Evolutionary conservation across 2,797 vertebrate genomes (phyloP).

Genomic region (Propithecus perrieri): DNA sequence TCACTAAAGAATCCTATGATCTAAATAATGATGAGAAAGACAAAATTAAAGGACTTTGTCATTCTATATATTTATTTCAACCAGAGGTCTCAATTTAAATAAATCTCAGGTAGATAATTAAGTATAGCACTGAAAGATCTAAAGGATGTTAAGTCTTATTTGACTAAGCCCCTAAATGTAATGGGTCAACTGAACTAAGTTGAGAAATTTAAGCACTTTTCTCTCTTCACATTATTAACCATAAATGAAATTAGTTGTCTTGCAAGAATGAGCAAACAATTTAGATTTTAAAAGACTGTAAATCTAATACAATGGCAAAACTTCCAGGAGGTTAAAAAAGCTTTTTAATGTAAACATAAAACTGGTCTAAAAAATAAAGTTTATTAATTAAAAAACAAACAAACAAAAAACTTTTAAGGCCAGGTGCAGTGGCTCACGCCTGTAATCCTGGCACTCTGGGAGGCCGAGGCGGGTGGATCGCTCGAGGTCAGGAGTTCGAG

Average conservation of each 20-base stretch:
- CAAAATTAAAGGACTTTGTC: slow-evolving; percentile 21
- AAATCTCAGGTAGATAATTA: background rate
- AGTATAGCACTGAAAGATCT: background rate
- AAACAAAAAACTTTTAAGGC: background rate
- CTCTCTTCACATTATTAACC: slow-evolving; percentile 35
- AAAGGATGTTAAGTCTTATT: background rate
- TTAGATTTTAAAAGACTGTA: slow-evolving; percentile 32
- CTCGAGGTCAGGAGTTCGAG: too few relatives aligned
- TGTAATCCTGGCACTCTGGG: too few relatives aligned
- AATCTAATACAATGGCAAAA: slow-evolving; percentile 15
- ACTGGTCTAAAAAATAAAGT: background rate
- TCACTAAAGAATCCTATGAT: background rate
- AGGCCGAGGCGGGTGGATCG: too few relatives aligned
- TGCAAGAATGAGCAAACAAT: background rate
- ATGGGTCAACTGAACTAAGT: background rate
- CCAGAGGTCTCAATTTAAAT: background rate
- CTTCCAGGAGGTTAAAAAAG: slow-evolving; percentile 5
- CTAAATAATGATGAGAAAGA: slow-evolving; percentile 29
- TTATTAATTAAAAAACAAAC: background rate
- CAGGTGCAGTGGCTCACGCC: too few relatives aligned
- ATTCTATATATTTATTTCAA: slow-evolving; percentile 17
- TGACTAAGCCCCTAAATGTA: background rate
- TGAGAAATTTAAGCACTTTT: slow-evolving; percentile 32
- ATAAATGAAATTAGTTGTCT: slow-evolving; percentile 9
- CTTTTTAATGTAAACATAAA: slow-evolving; percentile 13